Evolutionary conservation across 2,113 vertebrate genomes (phyloP).

Genomic region (Tetrax tetrax): DNA sequence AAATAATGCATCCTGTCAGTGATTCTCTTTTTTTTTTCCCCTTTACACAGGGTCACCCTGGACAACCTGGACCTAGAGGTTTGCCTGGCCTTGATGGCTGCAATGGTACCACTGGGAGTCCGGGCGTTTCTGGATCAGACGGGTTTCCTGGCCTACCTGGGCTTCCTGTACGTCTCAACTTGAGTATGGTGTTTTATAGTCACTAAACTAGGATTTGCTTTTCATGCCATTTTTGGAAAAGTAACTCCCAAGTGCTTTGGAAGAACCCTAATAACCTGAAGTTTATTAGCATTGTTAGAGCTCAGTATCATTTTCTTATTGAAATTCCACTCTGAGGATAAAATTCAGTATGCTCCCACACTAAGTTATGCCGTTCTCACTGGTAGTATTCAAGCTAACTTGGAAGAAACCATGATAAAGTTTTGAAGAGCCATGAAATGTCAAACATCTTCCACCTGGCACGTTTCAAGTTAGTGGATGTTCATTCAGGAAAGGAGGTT

Average conservation of each 20-base stretch:
- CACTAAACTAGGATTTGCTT: neutral
- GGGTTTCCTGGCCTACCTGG: constrained; percentile 78
- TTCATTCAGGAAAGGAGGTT: neutral
- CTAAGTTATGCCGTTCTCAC: neutral
- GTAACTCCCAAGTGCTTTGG: neutral
- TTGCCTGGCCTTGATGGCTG: constrained; percentile 85
- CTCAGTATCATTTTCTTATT: neutral
- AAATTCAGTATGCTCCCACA: neutral
- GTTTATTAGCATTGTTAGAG: neutral
- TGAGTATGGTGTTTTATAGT: neutral
- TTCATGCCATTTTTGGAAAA: neutral
- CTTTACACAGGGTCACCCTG: constrained; percentile 86
- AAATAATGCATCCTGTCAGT: neutral
- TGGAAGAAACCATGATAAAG: neutral
- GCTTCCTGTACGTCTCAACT: constrained; percentile 69
- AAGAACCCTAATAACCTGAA: neutral
- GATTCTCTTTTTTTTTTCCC: constrained; percentile 28
- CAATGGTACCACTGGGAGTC: constrained; percentile 88
- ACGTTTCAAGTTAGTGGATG: neutral
- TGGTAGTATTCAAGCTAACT: neutral
- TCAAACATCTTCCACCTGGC: neutral
- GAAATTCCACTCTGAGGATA: neutral
- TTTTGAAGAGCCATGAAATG: neutral
- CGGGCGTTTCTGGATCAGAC: constrained; percentile 73
- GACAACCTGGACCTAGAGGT: constrained; percentile 83